A percentile compares a stretch with the other conserved stretches of the same genome.
phyloP scores from a whole-genome alignment of 1,140 invertebrate genomes.

The Panulirus ornatus region DNA sequence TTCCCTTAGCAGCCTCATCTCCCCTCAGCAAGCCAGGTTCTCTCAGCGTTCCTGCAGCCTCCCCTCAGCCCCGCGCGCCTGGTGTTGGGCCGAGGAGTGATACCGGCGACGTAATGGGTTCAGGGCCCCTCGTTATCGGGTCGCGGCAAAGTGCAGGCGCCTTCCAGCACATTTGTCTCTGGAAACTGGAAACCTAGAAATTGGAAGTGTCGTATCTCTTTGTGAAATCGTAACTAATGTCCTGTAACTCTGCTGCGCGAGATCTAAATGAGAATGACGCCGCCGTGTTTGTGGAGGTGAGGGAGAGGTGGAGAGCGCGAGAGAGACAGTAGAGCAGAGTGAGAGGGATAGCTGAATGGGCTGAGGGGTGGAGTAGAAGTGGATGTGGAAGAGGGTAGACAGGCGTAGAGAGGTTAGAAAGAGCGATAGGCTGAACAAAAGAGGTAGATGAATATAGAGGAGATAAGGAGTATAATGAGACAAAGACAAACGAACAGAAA shows the following conservation, averaged over 20 bases:
- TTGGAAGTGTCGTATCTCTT: constrained; percentile 73
- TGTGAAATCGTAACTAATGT: constrained; percentile 73
- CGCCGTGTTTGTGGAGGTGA: background rate
- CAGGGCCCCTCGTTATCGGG: constrained; percentile 63
- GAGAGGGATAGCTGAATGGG: background rate
- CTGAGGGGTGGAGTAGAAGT: background rate
- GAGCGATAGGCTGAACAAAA: background rate
- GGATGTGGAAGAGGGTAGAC: background rate
- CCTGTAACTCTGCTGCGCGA: constrained; percentile 61
- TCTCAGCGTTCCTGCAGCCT: background rate
- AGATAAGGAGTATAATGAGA: background rate
- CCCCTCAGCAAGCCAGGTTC: too few relatives aligned
- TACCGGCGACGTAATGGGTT: constrained; percentile 66
- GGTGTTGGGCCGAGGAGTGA: constrained; percentile 47
- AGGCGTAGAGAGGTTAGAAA: background rate
- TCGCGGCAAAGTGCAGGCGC: constrained; percentile 68
- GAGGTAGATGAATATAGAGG: background rate
- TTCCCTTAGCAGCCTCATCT: background rate
- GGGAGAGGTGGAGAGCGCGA: background rate
- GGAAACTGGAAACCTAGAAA: constrained; percentile 69
- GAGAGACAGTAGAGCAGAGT: background rate
- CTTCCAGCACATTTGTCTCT: constrained; percentile 71
- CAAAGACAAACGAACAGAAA: background rate
- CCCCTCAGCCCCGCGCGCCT: background rate
- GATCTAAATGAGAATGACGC: constrained; percentile 70